phyloP scores from a whole-genome alignment of 2,888 invertebrate genomes.

The Prionchulus punctatus region DNA sequence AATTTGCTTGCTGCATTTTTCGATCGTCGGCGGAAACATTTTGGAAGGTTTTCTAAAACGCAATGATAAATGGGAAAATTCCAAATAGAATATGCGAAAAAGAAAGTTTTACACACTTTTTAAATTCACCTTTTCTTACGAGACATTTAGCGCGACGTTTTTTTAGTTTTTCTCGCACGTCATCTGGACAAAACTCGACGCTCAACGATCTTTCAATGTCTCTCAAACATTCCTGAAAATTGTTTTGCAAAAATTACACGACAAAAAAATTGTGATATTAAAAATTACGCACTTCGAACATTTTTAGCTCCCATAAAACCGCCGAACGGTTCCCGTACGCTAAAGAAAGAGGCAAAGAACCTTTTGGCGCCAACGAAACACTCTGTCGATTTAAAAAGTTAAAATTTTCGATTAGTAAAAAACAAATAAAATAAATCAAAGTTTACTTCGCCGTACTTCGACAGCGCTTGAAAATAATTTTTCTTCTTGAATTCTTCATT shows the following conservation, averaged over 20 bases:
- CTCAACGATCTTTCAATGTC: background rate
- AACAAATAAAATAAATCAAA: no score
- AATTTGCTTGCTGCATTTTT: no score
- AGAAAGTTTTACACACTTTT: no score
- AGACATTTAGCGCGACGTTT: background rate
- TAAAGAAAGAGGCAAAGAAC: no score
- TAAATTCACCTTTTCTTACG: no score
- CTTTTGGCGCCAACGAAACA: no score
- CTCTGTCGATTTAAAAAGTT: no score
- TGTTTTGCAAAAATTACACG: background rate
- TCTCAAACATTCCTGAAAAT: background rate
- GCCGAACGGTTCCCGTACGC: background rate
- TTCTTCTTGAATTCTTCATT: background rate
- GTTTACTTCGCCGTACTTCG: background rate
- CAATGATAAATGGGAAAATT: no score
- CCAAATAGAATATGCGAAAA: no score
- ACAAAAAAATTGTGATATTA: background rate
- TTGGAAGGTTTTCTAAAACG: background rate
- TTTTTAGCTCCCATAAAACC: background rate
- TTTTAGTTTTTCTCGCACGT: background rate
- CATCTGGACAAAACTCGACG: background rate
- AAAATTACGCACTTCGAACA: background rate
- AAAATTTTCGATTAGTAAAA: no score
- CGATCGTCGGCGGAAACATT: background rate
- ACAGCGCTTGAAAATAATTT: background rate